Conservation (phyloP, 2,113 vertebrate species). For the Platichthys stellatus region DNA sequence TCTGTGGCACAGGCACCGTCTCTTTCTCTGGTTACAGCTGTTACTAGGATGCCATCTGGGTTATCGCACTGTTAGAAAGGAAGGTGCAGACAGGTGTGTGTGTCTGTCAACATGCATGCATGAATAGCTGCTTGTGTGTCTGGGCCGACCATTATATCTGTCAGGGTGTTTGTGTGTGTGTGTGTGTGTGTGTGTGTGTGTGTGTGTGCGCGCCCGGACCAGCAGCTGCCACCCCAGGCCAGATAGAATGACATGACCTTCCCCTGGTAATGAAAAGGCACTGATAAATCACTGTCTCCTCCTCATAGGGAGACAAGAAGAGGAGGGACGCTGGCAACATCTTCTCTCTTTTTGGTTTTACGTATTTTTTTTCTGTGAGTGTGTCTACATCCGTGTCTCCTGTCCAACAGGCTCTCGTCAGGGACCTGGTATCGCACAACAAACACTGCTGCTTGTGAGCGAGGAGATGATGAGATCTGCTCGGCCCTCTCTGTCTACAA, state of each 20-base stretch:
- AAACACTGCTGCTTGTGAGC: constrained; percentile 33
- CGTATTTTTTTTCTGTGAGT: constrained; percentile 16
- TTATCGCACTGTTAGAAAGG: constrained; percentile 41
- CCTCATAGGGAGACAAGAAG: constrained; percentile 50
- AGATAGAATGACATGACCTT: constrained; percentile 77
- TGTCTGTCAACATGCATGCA: constrained; percentile 35
- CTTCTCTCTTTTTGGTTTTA: constrained; percentile 23
- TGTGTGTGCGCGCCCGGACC: constrained; percentile 38
- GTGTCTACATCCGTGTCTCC: constrained; percentile 24
- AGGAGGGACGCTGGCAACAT: constrained; percentile 50
- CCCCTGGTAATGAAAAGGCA: constrained; percentile 75
- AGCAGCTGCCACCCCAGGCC: constrained; percentile 74
- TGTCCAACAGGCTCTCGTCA: constrained; percentile 28
- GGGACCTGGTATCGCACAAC: constrained; percentile 33
- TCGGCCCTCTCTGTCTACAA: constrained; percentile 8
- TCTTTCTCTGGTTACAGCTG: constrained; percentile 64
- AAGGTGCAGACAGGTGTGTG: constrained; percentile 60
- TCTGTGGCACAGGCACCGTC: constrained; percentile 3
- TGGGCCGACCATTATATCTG: constrained; percentile 23
- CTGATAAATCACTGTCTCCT: constrained; percentile 76
- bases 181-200: constrained; percentile 21
- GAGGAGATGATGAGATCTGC: constrained; percentile 59
- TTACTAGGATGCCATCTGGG: constrained; percentile 56
- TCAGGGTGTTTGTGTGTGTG: not conserved
- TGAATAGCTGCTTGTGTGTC: constrained; percentile 53